Evolutionary conservation across 2,113 vertebrate genomes (phyloP), one percentile per base, ranked within the genome.

Genomic region (Rhynchopsitta pachyrhyncha): DNA sequence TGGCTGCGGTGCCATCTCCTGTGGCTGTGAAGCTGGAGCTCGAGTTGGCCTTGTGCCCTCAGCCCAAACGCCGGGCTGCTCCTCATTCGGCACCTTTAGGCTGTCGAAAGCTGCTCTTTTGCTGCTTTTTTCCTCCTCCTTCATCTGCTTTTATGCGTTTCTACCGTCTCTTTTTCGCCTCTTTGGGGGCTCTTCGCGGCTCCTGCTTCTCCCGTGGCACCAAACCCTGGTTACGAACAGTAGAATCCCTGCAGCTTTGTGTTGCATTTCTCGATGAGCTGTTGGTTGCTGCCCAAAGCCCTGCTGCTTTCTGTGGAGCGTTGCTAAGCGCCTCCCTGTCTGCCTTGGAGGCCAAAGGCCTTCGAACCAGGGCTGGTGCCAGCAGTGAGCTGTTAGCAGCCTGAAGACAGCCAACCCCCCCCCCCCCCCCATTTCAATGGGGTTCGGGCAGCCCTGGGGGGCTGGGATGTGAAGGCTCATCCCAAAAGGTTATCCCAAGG

Each of bases 41-140:
- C 0, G 1, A 13, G 3, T 16, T 11, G 5, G 4, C 1, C 1
- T 13, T 44, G 8, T 44, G 42, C n/a, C 6, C 12, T 16, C 17
- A 2, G 24, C 28, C 33, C 15, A 39, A 35, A 67, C 39, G 28
- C 16, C 35, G 41, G 20, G 15, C 55, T 82, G 29, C 7, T 7
- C 10, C 25, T 37, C 41, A 28, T 53, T 78, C 27, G 1, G 31
- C 2, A 0, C 63, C 39, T n/a, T 20, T 5, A 37, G 31, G 46
- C 42, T 59, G 55, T 9, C 6, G 18, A n/a, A 28, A 35, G 24
- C 33, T 3, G 1, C 8, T 63, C 29, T 7, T 5, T 23, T 42
- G 24, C 27, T 37, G 7, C 33, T 53, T 33, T n/a, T 37, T n/a
- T 4, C 1, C 7, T 18, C 18, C 13, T 59, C 1, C 0, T 74